Conservation (phyloP, 2,797 vertebrate genomes). For the Vespertilio murinus region DNA sequence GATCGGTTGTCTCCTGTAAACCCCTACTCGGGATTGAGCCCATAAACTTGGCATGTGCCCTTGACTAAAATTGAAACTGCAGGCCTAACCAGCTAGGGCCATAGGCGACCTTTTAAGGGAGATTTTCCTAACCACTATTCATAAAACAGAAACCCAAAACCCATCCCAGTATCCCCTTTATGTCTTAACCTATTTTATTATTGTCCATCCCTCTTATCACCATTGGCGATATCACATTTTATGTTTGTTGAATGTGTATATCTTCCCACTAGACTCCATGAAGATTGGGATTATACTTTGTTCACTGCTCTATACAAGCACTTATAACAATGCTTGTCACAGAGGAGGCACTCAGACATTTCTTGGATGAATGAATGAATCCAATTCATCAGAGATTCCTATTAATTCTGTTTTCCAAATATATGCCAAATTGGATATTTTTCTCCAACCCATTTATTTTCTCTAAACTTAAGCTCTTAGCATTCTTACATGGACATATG, state of each 20-base stretch:
- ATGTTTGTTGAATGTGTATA: neutral
- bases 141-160: conserved; percentile 2
- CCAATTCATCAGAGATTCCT: neutral
- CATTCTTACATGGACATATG: neutral
- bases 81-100: no score
- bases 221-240: neutral
- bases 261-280: neutral
- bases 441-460: neutral
- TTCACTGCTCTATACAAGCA: neutral
- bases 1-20: no score
- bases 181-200: neutral
- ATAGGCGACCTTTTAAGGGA: neutral
- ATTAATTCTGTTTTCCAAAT: neutral
- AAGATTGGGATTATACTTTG: neutral
- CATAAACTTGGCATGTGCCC: no score
- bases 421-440: neutral
- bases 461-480: neutral
- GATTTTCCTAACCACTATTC: neutral
- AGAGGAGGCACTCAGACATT: neutral
- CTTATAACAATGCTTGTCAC: neutral
- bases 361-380: neutral
- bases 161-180: neutral
- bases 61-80: no score
- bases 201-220: neutral
- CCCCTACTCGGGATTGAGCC: no score